Conservation (phyloP, 2,113 vertebrate species). For the Trinectes maculatus region DNA sequence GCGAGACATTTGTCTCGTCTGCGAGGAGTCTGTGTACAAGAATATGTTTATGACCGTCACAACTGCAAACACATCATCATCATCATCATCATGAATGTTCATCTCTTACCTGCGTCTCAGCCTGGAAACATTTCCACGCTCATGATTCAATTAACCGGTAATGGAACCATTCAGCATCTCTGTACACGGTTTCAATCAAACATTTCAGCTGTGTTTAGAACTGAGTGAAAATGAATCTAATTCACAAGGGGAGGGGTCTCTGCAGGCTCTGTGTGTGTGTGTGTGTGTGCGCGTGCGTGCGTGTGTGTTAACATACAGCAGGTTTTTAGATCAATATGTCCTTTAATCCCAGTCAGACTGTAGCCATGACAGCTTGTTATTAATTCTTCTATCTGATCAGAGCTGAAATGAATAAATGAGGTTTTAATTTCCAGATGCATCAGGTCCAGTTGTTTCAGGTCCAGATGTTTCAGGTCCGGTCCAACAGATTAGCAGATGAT, state of each 20-base stretch:
- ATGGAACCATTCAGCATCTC: constrained; percentile 40
- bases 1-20: neutral
- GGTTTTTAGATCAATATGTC: too few relatives aligned
- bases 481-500: constrained; percentile 1
- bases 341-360: too few relatives aligned
- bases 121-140: neutral
- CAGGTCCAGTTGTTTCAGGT: too few relatives aligned
- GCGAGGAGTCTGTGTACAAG: neutral
- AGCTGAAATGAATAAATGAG: too few relatives aligned
- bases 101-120: too few relatives aligned
- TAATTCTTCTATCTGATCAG: too few relatives aligned
- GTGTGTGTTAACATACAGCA: neutral
- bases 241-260: too few relatives aligned
- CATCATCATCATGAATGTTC: neutral
- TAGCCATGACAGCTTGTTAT: too few relatives aligned
- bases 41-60: too few relatives aligned
- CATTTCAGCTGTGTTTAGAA: constrained; percentile 44
- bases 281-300: neutral
- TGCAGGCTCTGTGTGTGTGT: neutral
- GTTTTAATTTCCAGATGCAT: too few relatives aligned
- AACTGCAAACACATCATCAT: neutral
- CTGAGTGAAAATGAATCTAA: constrained; percentile 30
- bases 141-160: constrained; percentile 52
- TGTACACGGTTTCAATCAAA: constrained; percentile 27
- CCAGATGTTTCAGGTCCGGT: too few relatives aligned